Evolutionary conservation across 1,140 invertebrate genomes (phyloP).

Genomic region (Tribolium madens): DNA sequence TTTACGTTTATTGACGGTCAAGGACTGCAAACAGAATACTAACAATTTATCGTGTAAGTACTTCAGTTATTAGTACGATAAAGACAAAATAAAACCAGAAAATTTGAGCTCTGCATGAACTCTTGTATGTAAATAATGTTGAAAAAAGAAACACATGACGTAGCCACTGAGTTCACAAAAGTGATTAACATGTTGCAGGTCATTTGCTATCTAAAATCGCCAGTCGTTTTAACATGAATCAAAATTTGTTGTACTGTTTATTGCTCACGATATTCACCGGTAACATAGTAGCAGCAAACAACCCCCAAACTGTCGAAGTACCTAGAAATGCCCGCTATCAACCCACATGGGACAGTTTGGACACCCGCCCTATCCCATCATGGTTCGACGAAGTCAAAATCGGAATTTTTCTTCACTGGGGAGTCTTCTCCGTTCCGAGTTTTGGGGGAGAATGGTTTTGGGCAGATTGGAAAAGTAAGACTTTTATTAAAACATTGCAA

Average conservation of each 20-base stretch:
- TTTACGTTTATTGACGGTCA: too few relatives aligned
- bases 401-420: slow-evolving; percentile 95
- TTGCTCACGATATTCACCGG: not conserved
- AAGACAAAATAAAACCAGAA: too few relatives aligned
- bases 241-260: not conserved
- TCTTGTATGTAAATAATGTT: too few relatives aligned
- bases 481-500: slow-evolving; percentile 7
- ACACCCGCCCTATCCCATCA: slow-evolving; percentile 81
- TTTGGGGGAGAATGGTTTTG: slow-evolving; percentile 92
- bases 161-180: too few relatives aligned
- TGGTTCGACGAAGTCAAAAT: slow-evolving; percentile 94
- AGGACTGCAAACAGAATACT: too few relatives aligned
- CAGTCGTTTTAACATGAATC: not conserved
- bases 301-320: not conserved
- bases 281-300: not conserved
- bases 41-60: too few relatives aligned
- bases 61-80: too few relatives aligned
- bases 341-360: slow-evolving; percentile 87
- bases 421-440: slow-evolving; percentile 90
- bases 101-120: too few relatives aligned
- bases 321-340: slow-evolving; percentile 65
- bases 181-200: not conserved
- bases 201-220: slow-evolving; percentile 1
- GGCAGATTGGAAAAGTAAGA: slow-evolving; percentile 79
- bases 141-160: too few relatives aligned